phyloP scores from a whole-genome alignment of 2,888 invertebrate species.

The Ellobium chinense region DNA sequence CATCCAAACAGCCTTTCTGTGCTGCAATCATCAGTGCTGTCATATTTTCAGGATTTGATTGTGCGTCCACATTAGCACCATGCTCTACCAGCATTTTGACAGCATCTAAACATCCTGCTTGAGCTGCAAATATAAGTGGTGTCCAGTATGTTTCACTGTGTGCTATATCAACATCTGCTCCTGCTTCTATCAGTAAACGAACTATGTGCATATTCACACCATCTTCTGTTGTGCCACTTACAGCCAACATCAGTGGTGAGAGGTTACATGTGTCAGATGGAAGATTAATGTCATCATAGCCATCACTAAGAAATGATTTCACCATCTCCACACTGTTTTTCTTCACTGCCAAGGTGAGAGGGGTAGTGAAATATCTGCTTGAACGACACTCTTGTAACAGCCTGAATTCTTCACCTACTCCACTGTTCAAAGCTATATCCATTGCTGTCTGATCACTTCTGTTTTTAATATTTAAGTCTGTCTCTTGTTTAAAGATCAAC shows the following conservation, averaged over 20 bases:
- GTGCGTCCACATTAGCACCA: conserved; percentile 9
- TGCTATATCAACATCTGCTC: background rate
- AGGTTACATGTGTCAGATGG: too few species aligned
- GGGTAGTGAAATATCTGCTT: background rate
- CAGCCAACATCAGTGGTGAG: conserved; percentile 26
- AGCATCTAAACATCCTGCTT: background rate
- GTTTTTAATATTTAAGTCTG: conserved; percentile 6
- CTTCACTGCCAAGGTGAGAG: conserved; percentile 1
- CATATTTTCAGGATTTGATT: background rate
- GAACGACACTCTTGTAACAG: background rate
- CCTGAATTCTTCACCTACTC: conserved; percentile 13
- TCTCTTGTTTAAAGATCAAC: conserved; percentile 12
- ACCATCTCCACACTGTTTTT: conserved; percentile 12
- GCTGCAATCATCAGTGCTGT: conserved; percentile 29
- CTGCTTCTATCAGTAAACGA: background rate
- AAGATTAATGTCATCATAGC: too few species aligned
- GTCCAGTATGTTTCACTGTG: background rate
- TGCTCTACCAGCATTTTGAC: conserved; percentile 17
- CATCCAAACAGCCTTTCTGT: background rate
- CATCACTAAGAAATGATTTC: conserved; percentile 3
- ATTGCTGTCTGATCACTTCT: background rate
- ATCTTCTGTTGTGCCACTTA: background rate
- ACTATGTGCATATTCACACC: conserved; percentile 8
- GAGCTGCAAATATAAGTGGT: conserved; percentile 13
- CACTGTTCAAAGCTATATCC: conserved; percentile 27